Evolutionary conservation across 1,140 invertebrate species (phyloP).

Genomic region (Leptopilina boulardi): DNA sequence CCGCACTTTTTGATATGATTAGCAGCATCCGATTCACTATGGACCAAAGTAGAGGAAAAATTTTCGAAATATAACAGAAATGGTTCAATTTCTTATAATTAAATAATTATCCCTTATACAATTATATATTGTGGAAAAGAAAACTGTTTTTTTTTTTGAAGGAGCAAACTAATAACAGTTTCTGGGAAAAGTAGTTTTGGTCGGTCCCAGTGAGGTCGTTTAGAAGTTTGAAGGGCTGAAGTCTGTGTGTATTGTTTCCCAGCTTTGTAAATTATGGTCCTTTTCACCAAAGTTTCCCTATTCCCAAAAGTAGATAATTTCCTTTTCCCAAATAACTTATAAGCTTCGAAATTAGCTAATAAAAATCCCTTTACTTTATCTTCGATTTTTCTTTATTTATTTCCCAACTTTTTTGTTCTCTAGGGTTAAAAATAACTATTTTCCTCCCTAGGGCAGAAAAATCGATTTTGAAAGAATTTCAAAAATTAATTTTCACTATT

Average conservation of each 20-base stretch:
- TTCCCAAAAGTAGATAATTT: slow-evolving; percentile 2
- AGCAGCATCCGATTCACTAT: too few relatives aligned
- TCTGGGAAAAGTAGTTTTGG: neutral
- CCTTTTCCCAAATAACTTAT: slow-evolving; percentile 20
- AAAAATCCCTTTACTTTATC: slow-evolving; percentile 6
- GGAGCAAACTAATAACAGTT: neutral
- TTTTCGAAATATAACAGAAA: too few relatives aligned
- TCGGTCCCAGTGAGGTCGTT: neutral
- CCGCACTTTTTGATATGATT: too few relatives aligned
- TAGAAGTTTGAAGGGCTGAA: slow-evolving; percentile 25
- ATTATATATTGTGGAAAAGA: too few relatives aligned
- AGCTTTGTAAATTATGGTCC: neutral
- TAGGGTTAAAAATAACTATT: too few relatives aligned
- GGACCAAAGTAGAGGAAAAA: too few relatives aligned
- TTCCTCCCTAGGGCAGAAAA: too few relatives aligned
- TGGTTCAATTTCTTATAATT: too few relatives aligned
- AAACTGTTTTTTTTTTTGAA: too few relatives aligned
- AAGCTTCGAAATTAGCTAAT: neutral
- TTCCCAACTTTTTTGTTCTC: too few relatives aligned
- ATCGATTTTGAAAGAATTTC: too few relatives aligned
- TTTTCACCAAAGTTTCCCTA: slow-evolving; percentile 7
- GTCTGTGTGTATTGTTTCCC: slow-evolving; percentile 26
- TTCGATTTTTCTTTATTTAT: neutral
- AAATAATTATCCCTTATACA: too few relatives aligned
- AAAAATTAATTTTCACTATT: neutral